Base-by-base conservation (phyloP, 2,113 vertebrate genomes). In the Silurus asotus region DNA sequence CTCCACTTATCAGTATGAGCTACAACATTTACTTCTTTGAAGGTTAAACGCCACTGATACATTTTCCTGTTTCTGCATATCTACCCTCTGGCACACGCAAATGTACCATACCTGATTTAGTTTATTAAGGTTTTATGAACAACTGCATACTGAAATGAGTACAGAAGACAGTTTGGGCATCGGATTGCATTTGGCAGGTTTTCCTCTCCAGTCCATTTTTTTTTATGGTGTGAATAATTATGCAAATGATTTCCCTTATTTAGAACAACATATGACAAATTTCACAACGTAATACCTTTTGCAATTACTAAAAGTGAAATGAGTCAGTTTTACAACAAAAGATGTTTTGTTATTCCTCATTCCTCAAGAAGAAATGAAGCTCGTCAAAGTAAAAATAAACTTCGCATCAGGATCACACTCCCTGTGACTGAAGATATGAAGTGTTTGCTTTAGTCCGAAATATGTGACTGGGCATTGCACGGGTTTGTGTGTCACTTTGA, bases 81-180 rank as follows among this genome's bases (percentile, higher is more conserved):
- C 45, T 53, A 6, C 45, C 59, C 65, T 37, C 53, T 45, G 53
- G 82, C 51, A 81, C 5, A 51, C 58, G 58, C 49, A n/a, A 55
- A 20, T 14, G 53, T 48, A 56, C 65, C 81, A 70, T 19, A 5
- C 51, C 65, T 83, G 65, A 83, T 83, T 48, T 25, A 83, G 49
- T 45, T 80, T 48, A 61, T 80, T 19, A 61, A 80, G 77, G 53
- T 59, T 79, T 79, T 56, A 79, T 23, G 19, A 82, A 37, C 11
- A 82, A 82, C 45, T 82, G 80, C 62, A 82, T 82, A 28, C 48
- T 67, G 8, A 79, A 59, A 79, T 13, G 55, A 20, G 28, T 59
- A 59, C 77, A 79, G 17, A 14, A 20, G 55, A 20, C 20, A 28
- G 77, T n/a, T 20, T 59, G 55, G 77, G 53, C 17, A 37, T 1